phyloP scores from a whole-genome alignment of 53 echinoderm and acorn worm species.

The Patiria pectinifera region DNA sequence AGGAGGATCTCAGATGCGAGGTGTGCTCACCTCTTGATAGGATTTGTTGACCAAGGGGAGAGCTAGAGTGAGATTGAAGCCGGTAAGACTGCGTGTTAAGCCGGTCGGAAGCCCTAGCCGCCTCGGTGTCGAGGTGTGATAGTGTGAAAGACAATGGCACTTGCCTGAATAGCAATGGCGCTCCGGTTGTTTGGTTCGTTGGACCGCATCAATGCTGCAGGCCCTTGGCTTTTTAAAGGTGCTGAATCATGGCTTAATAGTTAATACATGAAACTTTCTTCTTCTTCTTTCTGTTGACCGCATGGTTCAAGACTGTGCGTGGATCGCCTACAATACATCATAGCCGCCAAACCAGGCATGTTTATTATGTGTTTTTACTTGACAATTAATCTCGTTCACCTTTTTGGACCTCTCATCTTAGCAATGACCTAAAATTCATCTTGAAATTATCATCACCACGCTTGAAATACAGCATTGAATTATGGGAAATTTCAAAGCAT shows the following conservation, averaged over 20 bases:
- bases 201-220: conserved; percentile 34
- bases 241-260: conserved; percentile 17
- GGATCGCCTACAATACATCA: not conserved
- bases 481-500: no score
- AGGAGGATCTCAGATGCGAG: conserved; percentile 46
- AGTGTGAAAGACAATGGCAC: conserved; percentile 64
- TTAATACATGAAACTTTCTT: conserved; percentile 13
- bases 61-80: not conserved
- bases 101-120: conserved; percentile 37
- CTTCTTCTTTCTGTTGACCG: not conserved
- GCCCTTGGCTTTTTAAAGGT: conserved; percentile 17
- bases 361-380: not conserved
- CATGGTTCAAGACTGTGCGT: not conserved
- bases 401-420: no score
- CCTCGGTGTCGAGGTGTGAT: conserved; percentile 49
- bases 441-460: no score
- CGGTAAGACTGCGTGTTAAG: conserved; percentile 54
- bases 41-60: conserved; percentile 46
- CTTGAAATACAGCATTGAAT: no score
- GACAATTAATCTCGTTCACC: no score
- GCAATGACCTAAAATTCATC: no score
- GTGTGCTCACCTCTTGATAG: conserved; percentile 60
- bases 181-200: conserved; percentile 48
- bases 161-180: conserved; percentile 63
- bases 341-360: not conserved